Evolutionary conservation across 2,113 vertebrate genomes (phyloP), one percentile per base, ranked within the genome.

Genomic region (Leucosticte australis): DNA sequence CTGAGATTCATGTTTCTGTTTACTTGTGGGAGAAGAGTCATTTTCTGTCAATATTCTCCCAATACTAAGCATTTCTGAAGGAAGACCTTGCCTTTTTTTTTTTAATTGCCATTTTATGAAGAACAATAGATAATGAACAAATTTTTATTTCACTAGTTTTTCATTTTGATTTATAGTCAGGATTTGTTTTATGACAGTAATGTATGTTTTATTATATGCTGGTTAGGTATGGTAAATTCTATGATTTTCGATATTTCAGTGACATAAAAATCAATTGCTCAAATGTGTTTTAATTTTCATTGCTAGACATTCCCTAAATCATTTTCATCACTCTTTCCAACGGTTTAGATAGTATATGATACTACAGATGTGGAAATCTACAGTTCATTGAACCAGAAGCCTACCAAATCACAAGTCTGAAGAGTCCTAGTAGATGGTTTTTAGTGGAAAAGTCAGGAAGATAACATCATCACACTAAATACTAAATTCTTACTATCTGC

Each of bases 51-150:
- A 69, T 91, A 91, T 82, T 94, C 52, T 95, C 83, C 89, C 89
- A 88, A 41, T 90, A 65, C 14, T 56, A 94, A 97, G 70, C 91
- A 87, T 70, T 96, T 95, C 93, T 97, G 56, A 78, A 91, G 88
- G 65, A 89, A 41, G 70, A 87, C 35, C 11, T 85, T 92, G 65
- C 16, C 28, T 56, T n/a, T n/a, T n/a, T 37, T 30, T 46, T 39
- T 63, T 47, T 4, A 71, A 41, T 46, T 81, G 41, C 2, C 5
- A 35, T 90, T 70, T 91, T 94, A 24, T 83, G 83, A 90, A 41
- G 11, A 91, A 47, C n/a, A 76, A 49, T 33, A 85, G 65, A 80
- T 91, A 95, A 97, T 89, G 35, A 73, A 59, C 20, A 68, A 64
- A 63, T 71, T 90, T 90, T 86, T 69, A 81, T 70, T 80, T 94